A percentile compares a stretch with the other conserved stretches of the same genome.
phyloP scores from a whole-genome alignment of 2,113 vertebrate species.

The Ammospiza caudacuta region DNA sequence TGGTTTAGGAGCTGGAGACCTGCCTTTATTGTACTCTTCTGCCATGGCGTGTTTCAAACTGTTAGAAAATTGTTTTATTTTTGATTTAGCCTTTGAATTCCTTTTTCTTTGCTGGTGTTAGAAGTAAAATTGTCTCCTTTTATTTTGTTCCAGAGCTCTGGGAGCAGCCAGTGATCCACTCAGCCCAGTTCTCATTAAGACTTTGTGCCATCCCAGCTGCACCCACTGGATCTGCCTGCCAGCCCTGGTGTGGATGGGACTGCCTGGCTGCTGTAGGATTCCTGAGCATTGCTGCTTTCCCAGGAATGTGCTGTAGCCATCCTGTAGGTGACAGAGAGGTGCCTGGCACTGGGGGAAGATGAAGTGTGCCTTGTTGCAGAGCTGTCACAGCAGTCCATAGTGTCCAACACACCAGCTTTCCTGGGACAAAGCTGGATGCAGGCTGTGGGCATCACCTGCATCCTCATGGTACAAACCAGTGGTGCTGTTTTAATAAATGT shows the following conservation, averaged over 20 bases:
- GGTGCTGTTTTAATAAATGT: not conserved
- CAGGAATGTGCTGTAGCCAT: not conserved
- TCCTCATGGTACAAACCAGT: conserved; percentile 1
- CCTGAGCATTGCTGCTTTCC: not conserved
- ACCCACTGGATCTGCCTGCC: not conserved
- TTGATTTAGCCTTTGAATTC: not conserved
- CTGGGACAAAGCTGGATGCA: not conserved
- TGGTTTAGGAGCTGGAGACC: not conserved
- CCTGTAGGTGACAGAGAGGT: not conserved
- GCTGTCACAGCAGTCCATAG: not conserved
- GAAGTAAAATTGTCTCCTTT: not conserved
- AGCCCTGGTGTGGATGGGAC: not conserved
- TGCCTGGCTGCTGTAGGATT: not conserved
- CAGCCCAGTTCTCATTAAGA: not conserved
- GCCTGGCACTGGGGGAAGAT: not conserved
- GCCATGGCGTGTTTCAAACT: not conserved
- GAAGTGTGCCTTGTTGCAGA: not conserved
- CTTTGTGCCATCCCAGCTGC: not conserved
- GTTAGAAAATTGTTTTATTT: not conserved
- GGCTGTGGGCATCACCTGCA: not conserved
- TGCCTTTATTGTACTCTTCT: not conserved
- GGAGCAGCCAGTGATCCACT: not conserved
- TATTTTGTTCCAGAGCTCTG: conserved; percentile 22
- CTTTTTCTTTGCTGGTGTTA: not conserved
- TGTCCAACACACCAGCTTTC: not conserved